Percentiles rank a stretch among this genome's conserved stretches.
Evolutionary conservation across 2,888 invertebrate genomes (phyloP).

Genomic region (Calameuta filiformis): DNA sequence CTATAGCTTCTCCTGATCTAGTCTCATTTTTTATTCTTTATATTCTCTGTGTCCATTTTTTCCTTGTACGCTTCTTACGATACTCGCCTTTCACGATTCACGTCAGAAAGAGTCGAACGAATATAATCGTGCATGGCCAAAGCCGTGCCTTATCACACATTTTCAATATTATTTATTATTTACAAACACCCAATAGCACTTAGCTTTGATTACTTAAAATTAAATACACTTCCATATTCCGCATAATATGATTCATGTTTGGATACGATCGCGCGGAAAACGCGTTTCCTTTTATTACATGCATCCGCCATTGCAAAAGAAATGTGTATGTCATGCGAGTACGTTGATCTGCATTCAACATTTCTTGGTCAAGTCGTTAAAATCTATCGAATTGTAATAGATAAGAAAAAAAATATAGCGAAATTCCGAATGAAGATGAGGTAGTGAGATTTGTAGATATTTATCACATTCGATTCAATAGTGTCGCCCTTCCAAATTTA

Average conservation of each 20-base stretch:
- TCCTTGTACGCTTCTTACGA: background rate
- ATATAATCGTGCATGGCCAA: constrained; percentile 59
- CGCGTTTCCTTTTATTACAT: background rate
- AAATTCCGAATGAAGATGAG: background rate
- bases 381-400: background rate
- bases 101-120: constrained; percentile 50
- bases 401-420: background rate
- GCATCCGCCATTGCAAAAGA: background rate
- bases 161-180: constrained; percentile 44
- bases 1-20: background rate
- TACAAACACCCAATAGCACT: constrained; percentile 42
- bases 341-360: background rate
- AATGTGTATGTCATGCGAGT: background rate
- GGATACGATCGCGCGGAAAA: background rate
- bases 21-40: background rate
- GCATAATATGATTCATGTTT: background rate
- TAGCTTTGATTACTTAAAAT: constrained; percentile 26
- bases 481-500: background rate
- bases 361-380: background rate
- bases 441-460: background rate
- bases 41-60: background rate
- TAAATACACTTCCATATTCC: background rate
- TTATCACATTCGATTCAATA: background rate
- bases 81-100: constrained; percentile 41
- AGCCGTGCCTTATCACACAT: constrained; percentile 63